phyloP scores from a whole-genome alignment of 1,140 invertebrate species.

The Oncopeltus fasciatus region DNA sequence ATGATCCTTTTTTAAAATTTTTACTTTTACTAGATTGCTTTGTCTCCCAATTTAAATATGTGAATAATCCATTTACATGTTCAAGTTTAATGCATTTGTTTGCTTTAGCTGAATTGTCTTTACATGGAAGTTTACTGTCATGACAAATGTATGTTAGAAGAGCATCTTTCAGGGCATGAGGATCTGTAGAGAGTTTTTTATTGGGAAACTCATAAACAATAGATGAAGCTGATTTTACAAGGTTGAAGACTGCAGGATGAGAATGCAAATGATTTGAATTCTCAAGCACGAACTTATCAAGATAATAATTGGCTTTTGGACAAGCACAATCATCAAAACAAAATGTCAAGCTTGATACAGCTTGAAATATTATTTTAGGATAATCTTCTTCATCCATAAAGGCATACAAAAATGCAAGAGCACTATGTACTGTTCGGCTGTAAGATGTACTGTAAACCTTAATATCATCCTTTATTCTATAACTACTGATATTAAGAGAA shows the following conservation, averaged over 20 bases:
- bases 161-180: slow-evolving; percentile 61
- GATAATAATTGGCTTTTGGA: slow-evolving; percentile 48
- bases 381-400: slow-evolving; percentile 46
- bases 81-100: slow-evolving; percentile 43
- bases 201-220: slow-evolving; percentile 43
- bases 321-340: slow-evolving; percentile 73
- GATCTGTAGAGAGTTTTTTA: slow-evolving; percentile 41
- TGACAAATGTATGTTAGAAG: slow-evolving; percentile 73
- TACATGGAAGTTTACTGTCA: slow-evolving; percentile 57
- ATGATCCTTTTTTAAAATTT: slow-evolving; percentile 45
- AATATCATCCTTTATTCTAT: slow-evolving; percentile 41
- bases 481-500: slow-evolving; percentile 36
- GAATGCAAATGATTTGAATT: slow-evolving; percentile 39
- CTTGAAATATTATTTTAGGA: slow-evolving; percentile 37
- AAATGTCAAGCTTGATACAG: slow-evolving; percentile 68
- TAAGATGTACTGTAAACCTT: slow-evolving; percentile 68
- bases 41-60: slow-evolving; percentile 60
- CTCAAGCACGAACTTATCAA: slow-evolving; percentile 36
- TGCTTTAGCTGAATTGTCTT: neutral
- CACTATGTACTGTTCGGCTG: slow-evolving; percentile 77
- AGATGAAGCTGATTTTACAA: slow-evolving; percentile 44
- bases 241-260: slow-evolving; percentile 49
- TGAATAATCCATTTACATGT: slow-evolving; percentile 55
- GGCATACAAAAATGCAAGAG: slow-evolving; percentile 61
- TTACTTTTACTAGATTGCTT: slow-evolving; percentile 46